A percentile compares a stretch with the other conserved stretches of the same genome.
Conservation (phyloP, 2,888 invertebrate genomes). For the Pyrochroa serraticornis region DNA sequence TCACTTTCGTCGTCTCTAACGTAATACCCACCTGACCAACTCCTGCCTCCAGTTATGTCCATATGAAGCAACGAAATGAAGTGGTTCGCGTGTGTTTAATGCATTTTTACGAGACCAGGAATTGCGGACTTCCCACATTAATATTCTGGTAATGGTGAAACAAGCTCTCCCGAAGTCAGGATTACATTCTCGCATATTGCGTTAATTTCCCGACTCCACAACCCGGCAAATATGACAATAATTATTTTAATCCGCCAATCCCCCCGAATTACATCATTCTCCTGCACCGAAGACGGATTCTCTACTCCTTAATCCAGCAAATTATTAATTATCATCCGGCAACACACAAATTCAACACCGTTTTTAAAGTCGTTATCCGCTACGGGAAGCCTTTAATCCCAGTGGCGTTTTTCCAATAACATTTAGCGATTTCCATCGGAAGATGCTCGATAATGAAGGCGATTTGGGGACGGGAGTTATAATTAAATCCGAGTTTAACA, state of each 20-base stretch:
- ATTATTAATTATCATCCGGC: constrained; percentile 12
- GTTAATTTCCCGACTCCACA: constrained; percentile 27
- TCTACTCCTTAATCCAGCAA: neutral
- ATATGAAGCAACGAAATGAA: no score
- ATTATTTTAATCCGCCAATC: constrained; percentile 25
- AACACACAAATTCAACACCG: constrained; percentile 4
- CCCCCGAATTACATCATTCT: no score
- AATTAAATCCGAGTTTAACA: constrained; percentile 37
- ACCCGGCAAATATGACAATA: constrained; percentile 22
- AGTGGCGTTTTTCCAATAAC: neutral
- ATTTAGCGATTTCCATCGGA: constrained; percentile 4
- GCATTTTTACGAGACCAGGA: neutral
- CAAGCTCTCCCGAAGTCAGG: constrained; percentile 17
- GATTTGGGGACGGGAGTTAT: constrained; percentile 29
- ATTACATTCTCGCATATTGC: constrained; percentile 35
- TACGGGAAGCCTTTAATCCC: neutral
- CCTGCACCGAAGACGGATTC: no score
- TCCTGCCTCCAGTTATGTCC: neutral
- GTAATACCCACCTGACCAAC: constrained; percentile 1
- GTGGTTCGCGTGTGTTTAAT: no score
- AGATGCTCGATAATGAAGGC: constrained; percentile 23
- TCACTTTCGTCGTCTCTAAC: neutral
- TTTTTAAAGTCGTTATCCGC: constrained; percentile 4
- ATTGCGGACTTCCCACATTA: constrained; percentile 1
- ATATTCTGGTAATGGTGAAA: constrained; percentile 17